These are phyloP conservation scores for Micropoecilia bifurca DNA, from an alignment of 2,797 vertebrate species.

Conservation along the genomic window DNA sequence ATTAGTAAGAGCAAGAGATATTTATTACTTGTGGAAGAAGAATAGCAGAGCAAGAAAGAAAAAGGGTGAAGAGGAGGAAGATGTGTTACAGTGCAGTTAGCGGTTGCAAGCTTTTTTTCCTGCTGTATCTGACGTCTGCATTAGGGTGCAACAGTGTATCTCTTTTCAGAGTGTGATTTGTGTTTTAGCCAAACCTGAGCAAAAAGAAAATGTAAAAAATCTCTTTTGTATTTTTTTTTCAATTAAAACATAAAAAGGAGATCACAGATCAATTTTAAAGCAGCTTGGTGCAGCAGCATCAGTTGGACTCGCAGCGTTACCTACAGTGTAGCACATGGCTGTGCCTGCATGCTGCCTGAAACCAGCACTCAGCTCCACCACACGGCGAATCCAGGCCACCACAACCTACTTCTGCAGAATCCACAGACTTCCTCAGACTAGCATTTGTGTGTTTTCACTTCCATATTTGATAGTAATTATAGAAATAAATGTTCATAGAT, in stretches of 20 bases:
- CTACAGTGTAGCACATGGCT: slow-evolving; percentile 47
- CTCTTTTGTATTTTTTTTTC: neutral
- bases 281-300: slow-evolving; percentile 29
- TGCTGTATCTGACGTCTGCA: slow-evolving; percentile 37
- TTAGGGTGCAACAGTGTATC: slow-evolving; percentile 27
- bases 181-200: neutral
- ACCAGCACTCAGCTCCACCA: slow-evolving; percentile 71
- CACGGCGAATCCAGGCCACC: slow-evolving; percentile 67
- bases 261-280: slow-evolving; percentile 42
- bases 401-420: slow-evolving; percentile 46
- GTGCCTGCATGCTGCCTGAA: slow-evolving; percentile 46
- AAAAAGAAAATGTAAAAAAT: slow-evolving; percentile 30
- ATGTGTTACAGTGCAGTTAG: slow-evolving; percentile 64
- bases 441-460: neutral
- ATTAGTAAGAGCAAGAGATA: slow-evolving; percentile 41
- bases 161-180: neutral
- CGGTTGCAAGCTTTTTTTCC: slow-evolving; percentile 34
- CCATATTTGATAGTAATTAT: neutral
- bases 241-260: slow-evolving; percentile 13
- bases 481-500: neutral
- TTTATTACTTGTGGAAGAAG: slow-evolving; percentile 31
- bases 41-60: slow-evolving; percentile 15
- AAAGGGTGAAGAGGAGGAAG: slow-evolving; percentile 51
- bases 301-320: slow-evolving; percentile 6
- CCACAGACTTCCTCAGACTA: slow-evolving; percentile 19